Conservation (phyloP, 2,113 vertebrate genomes). For the Galeopterus variegatus region DNA sequence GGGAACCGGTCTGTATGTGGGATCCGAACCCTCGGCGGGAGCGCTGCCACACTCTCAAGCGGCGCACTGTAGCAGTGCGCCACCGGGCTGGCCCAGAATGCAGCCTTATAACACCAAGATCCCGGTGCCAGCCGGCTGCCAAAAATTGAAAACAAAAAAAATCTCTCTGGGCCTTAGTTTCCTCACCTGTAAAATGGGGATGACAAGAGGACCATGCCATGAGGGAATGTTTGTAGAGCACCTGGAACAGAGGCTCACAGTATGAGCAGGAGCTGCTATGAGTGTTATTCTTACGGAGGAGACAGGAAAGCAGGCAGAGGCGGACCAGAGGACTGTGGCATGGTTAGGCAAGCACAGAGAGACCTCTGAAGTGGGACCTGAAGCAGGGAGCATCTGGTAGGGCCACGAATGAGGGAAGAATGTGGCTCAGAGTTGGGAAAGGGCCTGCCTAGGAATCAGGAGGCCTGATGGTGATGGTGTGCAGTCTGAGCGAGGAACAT, state of each 20-base stretch:
- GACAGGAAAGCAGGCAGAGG: not conserved
- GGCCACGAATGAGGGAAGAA: not conserved
- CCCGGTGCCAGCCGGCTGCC: no score
- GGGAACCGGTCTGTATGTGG: no score
- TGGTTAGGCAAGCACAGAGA: no score
- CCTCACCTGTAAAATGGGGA: not conserved
- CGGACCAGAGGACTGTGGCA: accelerated
- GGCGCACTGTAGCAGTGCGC: no score
- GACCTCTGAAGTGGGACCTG: no score
- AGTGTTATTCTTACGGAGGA: not conserved
- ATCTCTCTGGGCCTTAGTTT: not conserved
- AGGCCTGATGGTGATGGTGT: accelerated
- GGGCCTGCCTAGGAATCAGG: no score
- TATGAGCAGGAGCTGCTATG: not conserved
- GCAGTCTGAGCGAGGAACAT: no score
- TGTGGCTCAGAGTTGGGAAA: accelerated
- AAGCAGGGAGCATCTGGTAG: not conserved
- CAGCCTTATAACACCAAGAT: no score
- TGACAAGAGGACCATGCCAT: accelerated
- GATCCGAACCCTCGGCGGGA: no score
- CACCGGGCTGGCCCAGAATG: no score
- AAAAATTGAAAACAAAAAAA: no score
- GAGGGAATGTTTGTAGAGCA: not conserved
- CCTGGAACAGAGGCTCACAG: not conserved
- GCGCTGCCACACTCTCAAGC: no score